Evolutionary conservation across 2,888 invertebrate species (phyloP), one percentile per base, ranked within the genome.

Genomic region (Cheilosia vernalis): DNA sequence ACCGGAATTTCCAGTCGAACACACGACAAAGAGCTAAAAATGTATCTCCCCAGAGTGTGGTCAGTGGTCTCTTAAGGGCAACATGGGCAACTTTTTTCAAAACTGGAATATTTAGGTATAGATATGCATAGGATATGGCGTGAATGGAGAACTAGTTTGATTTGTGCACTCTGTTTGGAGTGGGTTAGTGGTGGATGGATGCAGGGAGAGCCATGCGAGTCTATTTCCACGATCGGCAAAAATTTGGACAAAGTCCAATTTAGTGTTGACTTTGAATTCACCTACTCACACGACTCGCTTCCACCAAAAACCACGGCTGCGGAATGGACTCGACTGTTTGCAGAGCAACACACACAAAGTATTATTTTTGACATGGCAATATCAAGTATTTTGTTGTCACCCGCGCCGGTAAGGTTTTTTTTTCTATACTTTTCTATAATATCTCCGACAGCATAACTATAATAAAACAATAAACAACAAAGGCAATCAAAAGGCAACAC

Each of bases 1-100:
- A 83, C 83, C 83, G 83, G 78, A 83, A 78, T 73, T 78, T 78
- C 78, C 49, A 51, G 83, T 78, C 42, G 21, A 37, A 42, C 56
- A 37, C 24, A 63, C 42, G 53, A 70, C 55, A 63, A 19, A 63
- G 67, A 56, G 30, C 44, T 44, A 7, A 61, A 58, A 60, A 53
- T 60, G 13, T 51, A 60, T 40, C 70, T 60, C 56, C 30, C n/a
- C 13, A 60, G 19, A 42, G 21, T 15, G 15, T 74, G 15, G 72
- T 1, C 56, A 30, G 37, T 13, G 42, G 51, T 64, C 69, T 79
- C 30, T 79, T 74, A 69, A 84, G 79, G 79, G 79, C 69, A 84
- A 63, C 19, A 42, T n/a, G n/a, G 49, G 70, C 53, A n/a, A 67
- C 30, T 67, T 56, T 60, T 30, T 24, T 30, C 15, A 0, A 55